Conservation (phyloP, 37 sponge, comb jelly and placozoan species). For the Geodia barretti region DNA sequence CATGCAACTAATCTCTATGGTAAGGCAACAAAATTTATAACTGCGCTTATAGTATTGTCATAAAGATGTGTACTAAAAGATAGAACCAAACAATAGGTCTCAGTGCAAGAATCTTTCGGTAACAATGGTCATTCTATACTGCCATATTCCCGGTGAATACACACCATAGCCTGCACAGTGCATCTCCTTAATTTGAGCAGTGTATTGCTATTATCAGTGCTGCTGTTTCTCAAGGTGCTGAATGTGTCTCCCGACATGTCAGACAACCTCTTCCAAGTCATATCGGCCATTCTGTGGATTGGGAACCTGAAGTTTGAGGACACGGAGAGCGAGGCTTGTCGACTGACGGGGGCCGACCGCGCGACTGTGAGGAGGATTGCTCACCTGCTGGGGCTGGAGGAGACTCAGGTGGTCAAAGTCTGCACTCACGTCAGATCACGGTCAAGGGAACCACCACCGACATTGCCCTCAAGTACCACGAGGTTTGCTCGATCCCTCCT, state of each 20-base stretch:
- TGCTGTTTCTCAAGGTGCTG: slow-evolving; percentile 38
- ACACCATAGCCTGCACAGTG: too few relatives aligned
- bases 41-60: too few relatives aligned
- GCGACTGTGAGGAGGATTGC: slow-evolving; percentile 65
- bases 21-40: too few relatives aligned
- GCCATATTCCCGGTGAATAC: too few relatives aligned
- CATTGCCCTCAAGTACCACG: slow-evolving; percentile 80
- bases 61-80: too few relatives aligned
- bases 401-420: slow-evolving; percentile 55
- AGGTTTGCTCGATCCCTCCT: slow-evolving; percentile 46
- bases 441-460: slow-evolving; percentile 84
- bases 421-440: slow-evolving; percentile 81
- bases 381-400: slow-evolving; percentile 71
- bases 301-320: slow-evolving; percentile 86
- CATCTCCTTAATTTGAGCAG: too few relatives aligned
- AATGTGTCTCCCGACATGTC: slow-evolving; percentile 63
- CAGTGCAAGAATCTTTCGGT: too few relatives aligned
- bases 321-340: slow-evolving; percentile 79
- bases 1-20: background rate
- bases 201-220: too few relatives aligned
- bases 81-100: too few relatives aligned
- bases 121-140: too few relatives aligned
- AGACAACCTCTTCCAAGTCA: slow-evolving; percentile 74
- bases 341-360: slow-evolving; percentile 56
- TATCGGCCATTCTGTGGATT: slow-evolving; percentile 90